Conservation (phyloP, 2,888 invertebrate genomes). For the Campoplex nolae region DNA sequence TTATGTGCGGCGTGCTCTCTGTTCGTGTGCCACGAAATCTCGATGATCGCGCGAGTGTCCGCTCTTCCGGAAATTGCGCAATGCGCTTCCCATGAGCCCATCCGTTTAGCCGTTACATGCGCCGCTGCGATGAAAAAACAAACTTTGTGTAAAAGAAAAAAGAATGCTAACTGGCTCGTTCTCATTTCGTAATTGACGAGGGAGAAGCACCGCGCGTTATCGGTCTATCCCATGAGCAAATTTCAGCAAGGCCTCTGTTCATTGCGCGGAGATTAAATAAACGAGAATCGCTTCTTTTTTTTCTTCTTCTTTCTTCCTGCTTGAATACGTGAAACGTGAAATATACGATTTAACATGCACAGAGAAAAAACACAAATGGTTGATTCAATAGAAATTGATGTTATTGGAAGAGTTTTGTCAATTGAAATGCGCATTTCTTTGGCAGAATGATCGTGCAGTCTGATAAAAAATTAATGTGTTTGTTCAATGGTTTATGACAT, state of each 20-base stretch:
- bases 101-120: not conserved
- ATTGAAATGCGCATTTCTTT: too few species aligned
- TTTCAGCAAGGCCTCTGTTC: conserved; percentile 39
- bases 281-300: conserved; percentile 4
- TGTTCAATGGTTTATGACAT: too few species aligned
- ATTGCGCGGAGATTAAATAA: conserved; percentile 1
- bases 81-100: conserved; percentile 67
- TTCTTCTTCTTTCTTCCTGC: not conserved
- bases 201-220: conserved; percentile 73
- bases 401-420: too few species aligned
- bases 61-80: conserved; percentile 74
- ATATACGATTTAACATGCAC: conserved; percentile 15
- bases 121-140: not conserved
- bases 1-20: not conserved
- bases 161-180: conserved; percentile 22
- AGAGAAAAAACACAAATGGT: too few species aligned
- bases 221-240: conserved; percentile 68
- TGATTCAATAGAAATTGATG: too few species aligned
- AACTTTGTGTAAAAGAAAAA: conserved; percentile 16
- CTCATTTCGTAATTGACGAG: conserved; percentile 75
- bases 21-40: not conserved
- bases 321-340: conserved; percentile 24
- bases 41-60: conserved; percentile 2
- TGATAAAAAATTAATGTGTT: too few species aligned
- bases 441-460: too few species aligned